Percentiles rank a stretch among this genome's conserved stretches.
phyloP scores from a whole-genome alignment of 2,113 vertebrate species.

The Chaenocephalus aceratus region DNA sequence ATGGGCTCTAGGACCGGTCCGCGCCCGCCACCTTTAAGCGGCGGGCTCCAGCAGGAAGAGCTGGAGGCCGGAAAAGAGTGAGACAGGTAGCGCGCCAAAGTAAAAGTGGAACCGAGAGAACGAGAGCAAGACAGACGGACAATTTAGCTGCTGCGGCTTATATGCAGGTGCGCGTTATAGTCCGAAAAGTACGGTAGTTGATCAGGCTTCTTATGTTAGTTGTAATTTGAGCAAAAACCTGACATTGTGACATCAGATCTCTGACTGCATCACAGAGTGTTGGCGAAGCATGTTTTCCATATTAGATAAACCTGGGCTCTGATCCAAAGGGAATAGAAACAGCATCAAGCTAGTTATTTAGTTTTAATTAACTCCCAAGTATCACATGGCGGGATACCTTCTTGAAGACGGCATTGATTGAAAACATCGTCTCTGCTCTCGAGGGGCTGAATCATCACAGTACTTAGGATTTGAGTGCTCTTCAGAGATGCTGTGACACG shows the following conservation, averaged over 20 bases:
- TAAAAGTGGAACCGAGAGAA: too few species aligned
- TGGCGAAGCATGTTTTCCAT: constrained; percentile 4
- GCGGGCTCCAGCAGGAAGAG: too few species aligned
- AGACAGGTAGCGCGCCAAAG: too few species aligned
- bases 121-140: too few species aligned
- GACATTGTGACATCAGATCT: background rate
- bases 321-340: background rate
- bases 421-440: background rate
- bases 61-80: too few species aligned
- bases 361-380: background rate
- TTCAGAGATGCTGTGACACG: background rate
- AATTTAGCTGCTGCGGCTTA: too few species aligned
- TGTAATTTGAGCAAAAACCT: background rate
- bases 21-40: too few species aligned
- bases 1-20: too few species aligned
- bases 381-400: background rate
- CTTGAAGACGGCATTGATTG: background rate
- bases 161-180: too few species aligned
- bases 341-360: background rate
- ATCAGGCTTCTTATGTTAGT: background rate
- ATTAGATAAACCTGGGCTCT: background rate
- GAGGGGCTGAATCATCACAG: background rate
- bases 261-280: constrained; percentile 1
- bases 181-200: too few species aligned
- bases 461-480: background rate